Evolutionary conservation across 2,113 vertebrate genomes (phyloP).

Genomic region (Microcebus tavaratra): DNA sequence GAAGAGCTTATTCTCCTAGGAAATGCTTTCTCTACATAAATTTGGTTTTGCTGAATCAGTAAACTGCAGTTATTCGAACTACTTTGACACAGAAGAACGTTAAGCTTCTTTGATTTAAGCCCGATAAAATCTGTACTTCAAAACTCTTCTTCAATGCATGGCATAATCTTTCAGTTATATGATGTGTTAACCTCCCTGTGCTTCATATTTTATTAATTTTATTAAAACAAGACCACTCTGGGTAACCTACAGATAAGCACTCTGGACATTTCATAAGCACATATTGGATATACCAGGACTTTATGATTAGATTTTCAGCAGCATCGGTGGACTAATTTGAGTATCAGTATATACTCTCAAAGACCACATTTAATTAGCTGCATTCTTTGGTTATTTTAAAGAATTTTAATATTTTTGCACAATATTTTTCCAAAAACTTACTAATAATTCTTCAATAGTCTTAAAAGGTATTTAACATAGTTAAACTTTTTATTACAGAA

Average conservation of each 20-base stretch:
- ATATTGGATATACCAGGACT: background rate
- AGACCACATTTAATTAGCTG: background rate
- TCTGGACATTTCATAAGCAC: background rate
- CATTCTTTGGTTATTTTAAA: conserved; percentile 27
- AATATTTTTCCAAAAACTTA: background rate
- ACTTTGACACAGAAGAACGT: background rate
- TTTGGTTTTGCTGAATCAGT: conserved; percentile 73
- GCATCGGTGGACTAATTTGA: background rate
- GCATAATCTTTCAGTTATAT: background rate
- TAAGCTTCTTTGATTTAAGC: conserved; percentile 53
- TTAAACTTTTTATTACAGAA: background rate
- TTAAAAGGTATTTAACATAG: background rate
- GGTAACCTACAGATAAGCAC: background rate
- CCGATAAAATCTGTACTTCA: conserved; percentile 14
- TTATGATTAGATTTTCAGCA: background rate
- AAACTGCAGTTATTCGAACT: conserved; percentile 29
- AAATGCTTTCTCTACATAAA: background rate
- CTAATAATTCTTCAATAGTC: background rate
- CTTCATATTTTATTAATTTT: conserved; percentile 32
- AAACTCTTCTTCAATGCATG: background rate
- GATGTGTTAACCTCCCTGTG: background rate
- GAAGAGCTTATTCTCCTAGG: background rate
- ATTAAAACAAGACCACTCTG: background rate
- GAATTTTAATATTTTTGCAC: background rate
- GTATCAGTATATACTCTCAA: background rate